phyloP scores from a whole-genome alignment of 1,140 invertebrate genomes.

The Eriosoma lanigerum region DNA sequence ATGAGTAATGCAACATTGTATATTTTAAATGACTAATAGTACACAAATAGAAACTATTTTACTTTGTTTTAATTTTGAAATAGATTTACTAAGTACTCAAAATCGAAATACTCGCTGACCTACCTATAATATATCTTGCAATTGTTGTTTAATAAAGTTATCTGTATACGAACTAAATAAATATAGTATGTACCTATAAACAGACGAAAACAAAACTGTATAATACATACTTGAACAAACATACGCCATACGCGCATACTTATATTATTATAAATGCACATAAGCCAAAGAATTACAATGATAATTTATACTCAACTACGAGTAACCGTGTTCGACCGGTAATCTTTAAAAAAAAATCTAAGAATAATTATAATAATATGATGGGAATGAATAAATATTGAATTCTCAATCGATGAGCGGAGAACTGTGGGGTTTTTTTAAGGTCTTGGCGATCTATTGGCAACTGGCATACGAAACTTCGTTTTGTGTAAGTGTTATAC shows the following conservation, averaged over 20 bases:
- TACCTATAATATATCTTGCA: neutral
- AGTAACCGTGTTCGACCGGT: neutral
- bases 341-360: neutral
- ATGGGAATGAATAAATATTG: neutral
- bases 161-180: neutral
- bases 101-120: neutral
- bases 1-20: no score
- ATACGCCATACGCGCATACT: neutral
- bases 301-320: neutral
- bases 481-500: no score
- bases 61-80: no score
- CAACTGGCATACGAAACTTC: no score
- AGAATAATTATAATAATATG: neutral
- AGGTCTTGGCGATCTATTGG: no score
- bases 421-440: no score
- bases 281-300: neutral
- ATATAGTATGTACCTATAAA: neutral
- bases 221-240: neutral
- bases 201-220: neutral
- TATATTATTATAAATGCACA: constrained; percentile 9
- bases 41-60: no score
- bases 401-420: no score
- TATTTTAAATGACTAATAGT: no score
- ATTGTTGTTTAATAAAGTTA: neutral
- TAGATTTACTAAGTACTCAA: neutral